Conservation (phyloP, 1,140 invertebrate genomes). For the Zaprionus africanus region DNA sequence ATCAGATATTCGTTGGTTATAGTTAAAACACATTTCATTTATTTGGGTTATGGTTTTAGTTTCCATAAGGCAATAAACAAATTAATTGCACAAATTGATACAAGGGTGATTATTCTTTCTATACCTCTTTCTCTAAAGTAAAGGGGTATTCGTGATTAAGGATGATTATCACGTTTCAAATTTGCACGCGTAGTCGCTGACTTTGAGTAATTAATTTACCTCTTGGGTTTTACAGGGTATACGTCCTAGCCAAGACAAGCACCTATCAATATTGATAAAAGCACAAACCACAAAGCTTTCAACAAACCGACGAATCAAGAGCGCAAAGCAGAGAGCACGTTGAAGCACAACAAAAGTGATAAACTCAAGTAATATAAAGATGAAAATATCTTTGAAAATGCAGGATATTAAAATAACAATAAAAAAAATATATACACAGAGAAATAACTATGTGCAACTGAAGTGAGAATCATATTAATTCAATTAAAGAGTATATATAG, state of each 20-base stretch:
- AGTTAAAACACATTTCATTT: conserved; percentile 17
- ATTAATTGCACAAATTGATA: conserved; percentile 36
- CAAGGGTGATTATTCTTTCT: conserved; percentile 2
- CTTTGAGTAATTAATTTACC: background rate
- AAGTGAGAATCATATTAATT: background rate
- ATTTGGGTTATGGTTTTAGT: conserved; percentile 10
- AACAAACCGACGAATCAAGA: conserved; percentile 13
- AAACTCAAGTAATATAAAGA: conserved; percentile 2
- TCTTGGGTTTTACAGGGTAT: background rate
- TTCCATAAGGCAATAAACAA: conserved; percentile 30
- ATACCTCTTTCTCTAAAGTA: background rate
- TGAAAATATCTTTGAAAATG: background rate
- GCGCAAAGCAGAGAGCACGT: conserved; percentile 23
- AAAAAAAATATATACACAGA: background rate
- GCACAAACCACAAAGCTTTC: background rate
- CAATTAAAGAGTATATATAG: background rate
- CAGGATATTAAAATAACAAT: background rate
- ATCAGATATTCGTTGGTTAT: conserved; percentile 28
- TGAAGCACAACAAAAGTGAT: conserved; percentile 12
- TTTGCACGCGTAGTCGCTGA: background rate
- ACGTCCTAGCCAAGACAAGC: conserved; percentile 19
- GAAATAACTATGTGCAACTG: background rate
- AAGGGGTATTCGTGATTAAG: background rate
- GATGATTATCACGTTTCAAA: background rate
- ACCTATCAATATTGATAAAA: conserved; percentile 36